Evolutionary conservation across 2,797 vertebrate species (phyloP).

Genomic region (Cichlasoma orientale): DNA sequence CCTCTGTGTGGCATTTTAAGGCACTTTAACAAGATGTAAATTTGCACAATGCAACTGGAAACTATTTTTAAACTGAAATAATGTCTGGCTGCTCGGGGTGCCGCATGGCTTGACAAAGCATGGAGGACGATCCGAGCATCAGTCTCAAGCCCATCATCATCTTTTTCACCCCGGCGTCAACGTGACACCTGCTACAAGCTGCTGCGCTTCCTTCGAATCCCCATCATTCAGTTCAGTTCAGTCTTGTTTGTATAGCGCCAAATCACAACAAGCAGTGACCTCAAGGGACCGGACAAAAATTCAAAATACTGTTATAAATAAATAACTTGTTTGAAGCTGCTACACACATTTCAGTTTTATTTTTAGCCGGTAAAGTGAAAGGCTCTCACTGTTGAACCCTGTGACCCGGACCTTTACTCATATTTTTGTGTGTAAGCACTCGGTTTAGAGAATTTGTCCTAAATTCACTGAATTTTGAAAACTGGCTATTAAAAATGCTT

Average conservation of each 20-base stretch:
- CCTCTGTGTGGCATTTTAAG: too few species aligned
- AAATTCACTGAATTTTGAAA: neutral
- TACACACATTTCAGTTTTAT: too few species aligned
- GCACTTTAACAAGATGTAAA: neutral
- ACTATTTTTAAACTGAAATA: neutral
- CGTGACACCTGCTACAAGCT: neutral
- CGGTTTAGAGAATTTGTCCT: neutral
- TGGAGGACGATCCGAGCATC: neutral
- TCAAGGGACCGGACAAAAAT: too few species aligned
- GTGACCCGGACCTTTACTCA: neutral
- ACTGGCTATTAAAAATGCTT: neutral
- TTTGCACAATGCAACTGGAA: neutral
- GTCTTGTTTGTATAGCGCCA: too few species aligned
- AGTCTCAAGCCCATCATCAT: neutral
- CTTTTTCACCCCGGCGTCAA: too few species aligned
- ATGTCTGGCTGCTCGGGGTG: neutral
- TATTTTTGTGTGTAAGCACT: neutral
- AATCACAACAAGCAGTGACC: too few species aligned
- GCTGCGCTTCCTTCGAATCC: neutral
- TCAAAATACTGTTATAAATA: neutral
- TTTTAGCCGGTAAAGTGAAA: neutral
- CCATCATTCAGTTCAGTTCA: too few species aligned
- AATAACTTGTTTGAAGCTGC: neutral
- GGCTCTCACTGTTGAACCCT: fast-evolving
- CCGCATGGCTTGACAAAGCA: too few species aligned